phyloP scores from a whole-genome alignment of 2,113 vertebrate genomes.

The Hyla sarda region DNA sequence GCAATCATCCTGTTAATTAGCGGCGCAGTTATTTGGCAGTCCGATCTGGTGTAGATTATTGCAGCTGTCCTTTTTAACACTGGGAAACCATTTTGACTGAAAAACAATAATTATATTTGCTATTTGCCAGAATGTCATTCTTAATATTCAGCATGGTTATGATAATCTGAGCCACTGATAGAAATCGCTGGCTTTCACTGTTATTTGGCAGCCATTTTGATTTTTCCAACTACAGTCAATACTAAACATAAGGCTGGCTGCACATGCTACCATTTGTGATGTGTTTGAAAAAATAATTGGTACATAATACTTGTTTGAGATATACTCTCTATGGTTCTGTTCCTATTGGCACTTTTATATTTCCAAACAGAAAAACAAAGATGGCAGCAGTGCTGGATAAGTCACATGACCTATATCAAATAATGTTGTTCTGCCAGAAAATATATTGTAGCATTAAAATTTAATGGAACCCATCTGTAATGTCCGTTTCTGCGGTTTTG shows the following conservation, averaged over 20 bases:
- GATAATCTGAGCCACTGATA: neutral
- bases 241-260: neutral
- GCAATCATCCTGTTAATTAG: constrained; percentile 24
- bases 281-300: neutral
- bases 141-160: neutral
- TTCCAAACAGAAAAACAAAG: too few species aligned
- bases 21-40: constrained; percentile 1
- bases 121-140: constrained; percentile 23
- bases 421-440: too few species aligned
- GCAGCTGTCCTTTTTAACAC: constrained; percentile 36
- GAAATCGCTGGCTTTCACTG: neutral
- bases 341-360: too few species aligned
- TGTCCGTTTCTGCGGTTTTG: too few species aligned
- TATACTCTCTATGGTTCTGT: too few species aligned
- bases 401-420: too few species aligned
- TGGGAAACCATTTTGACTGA: constrained; percentile 13
- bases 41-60: neutral
- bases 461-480: too few species aligned
- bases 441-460: too few species aligned
- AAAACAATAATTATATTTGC: constrained; percentile 29
- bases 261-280: neutral
- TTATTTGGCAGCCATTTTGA: constrained; percentile 21
- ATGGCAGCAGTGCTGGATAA: too few species aligned
- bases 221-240: neutral
- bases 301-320: too few species aligned